phyloP scores from a whole-genome alignment of 2,888 invertebrate genomes.

The Hypomecis atomaria region DNA sequence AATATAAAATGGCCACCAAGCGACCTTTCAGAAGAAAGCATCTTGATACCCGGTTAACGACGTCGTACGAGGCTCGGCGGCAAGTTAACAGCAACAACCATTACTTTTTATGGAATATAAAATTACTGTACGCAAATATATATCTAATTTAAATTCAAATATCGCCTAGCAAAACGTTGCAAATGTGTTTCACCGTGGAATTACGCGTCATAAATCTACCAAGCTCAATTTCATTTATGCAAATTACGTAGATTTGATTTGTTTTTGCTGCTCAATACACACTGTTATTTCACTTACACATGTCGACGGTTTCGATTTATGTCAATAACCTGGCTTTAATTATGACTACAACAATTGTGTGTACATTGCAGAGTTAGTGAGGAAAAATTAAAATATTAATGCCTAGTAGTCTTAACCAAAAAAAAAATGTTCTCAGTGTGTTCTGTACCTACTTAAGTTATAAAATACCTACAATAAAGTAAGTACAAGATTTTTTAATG shows the following conservation, averaged over 20 bases:
- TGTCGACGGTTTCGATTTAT: neutral
- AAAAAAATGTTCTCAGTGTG: neutral
- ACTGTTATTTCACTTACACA: neutral
- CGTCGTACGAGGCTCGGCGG: slow-evolving; percentile 42
- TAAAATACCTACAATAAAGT: too few species aligned
- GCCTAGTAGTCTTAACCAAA: too few species aligned
- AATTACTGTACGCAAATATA: slow-evolving; percentile 52
- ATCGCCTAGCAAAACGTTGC: slow-evolving; percentile 35
- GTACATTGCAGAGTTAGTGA: too few species aligned
- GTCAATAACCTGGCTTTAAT: neutral
- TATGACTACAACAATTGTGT: too few species aligned
- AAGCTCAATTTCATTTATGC: slow-evolving; percentile 43
- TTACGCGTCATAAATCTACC: slow-evolving; percentile 47
- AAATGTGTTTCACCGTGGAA: slow-evolving; percentile 38
- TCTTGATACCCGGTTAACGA: slow-evolving; percentile 43
- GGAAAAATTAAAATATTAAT: too few species aligned
- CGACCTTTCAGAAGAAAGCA: slow-evolving; percentile 15
- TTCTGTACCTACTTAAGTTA: too few species aligned
- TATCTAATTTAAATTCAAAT: slow-evolving; percentile 50
- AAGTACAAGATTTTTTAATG: too few species aligned
- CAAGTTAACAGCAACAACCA: slow-evolving; percentile 48
- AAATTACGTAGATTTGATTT: slow-evolving; percentile 44
- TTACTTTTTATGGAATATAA: slow-evolving; percentile 60
- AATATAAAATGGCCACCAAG: neutral
- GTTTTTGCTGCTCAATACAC: slow-evolving; percentile 37